A percentile compares a stretch with the other conserved stretches of the same genome.
phyloP scores from a whole-genome alignment of 2,888 invertebrate species.

The Onthophagus sagittarius region DNA sequence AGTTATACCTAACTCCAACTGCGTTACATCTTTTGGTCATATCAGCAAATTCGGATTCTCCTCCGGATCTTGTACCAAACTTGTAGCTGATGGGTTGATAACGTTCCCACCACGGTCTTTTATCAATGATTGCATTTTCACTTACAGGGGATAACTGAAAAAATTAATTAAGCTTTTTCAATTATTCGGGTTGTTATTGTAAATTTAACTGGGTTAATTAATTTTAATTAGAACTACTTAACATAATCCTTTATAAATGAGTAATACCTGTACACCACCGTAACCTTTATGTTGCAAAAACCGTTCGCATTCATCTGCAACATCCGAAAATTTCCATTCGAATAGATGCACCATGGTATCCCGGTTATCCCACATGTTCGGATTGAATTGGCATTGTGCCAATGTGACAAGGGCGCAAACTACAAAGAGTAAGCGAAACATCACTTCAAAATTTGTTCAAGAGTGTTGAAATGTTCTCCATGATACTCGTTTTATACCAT shows the following conservation, averaged over 20 bases:
- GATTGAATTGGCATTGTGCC: background rate
- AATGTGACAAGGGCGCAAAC: background rate
- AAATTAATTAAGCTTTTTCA: background rate
- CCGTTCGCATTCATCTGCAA: slow-evolving; percentile 75
- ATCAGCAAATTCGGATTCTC: slow-evolving; percentile 63
- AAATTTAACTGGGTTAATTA: background rate
- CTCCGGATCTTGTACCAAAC: slow-evolving; percentile 72
- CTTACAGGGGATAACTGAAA: slow-evolving; percentile 70
- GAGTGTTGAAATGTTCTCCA: too few relatives aligned
- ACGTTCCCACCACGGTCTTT: slow-evolving; percentile 82
- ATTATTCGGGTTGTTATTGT: too few relatives aligned
- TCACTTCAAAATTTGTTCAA: too few relatives aligned
- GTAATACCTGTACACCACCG: slow-evolving; percentile 65
- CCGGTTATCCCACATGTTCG: slow-evolving; percentile 33
- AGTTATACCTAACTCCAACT: slow-evolving; percentile 64
- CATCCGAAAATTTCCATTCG: slow-evolving; percentile 80
- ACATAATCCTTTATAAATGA: background rate
- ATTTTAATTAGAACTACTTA: too few relatives aligned
- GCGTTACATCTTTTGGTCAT: slow-evolving; percentile 80
- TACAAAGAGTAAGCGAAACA: background rate
- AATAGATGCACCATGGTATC: slow-evolving; percentile 71
- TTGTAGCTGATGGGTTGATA: slow-evolving; percentile 83
- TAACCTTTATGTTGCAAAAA: slow-evolving; percentile 71
- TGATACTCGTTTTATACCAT: too few relatives aligned
- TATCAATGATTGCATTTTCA: slow-evolving; percentile 59